Percentiles rank a stretch among this genome's conserved stretches.
These are phyloP conservation scores for Hybognathus amarus DNA, from an alignment of 2,797 vertebrate genomes.

Conservation along the genomic window DNA sequence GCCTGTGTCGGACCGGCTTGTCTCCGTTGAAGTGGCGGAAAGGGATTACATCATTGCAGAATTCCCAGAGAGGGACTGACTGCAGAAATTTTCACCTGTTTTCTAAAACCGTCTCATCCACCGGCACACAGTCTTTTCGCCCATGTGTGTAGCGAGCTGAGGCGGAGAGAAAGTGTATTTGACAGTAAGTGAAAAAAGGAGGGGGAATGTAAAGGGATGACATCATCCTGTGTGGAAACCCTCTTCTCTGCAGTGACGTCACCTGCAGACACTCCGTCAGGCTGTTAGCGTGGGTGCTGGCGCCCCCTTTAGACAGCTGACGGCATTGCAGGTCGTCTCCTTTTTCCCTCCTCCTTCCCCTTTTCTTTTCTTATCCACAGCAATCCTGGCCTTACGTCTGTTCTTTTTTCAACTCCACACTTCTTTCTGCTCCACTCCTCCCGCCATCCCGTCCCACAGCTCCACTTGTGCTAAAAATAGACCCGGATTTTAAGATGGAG, in stretches of 20 bases:
- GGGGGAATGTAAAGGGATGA: slow-evolving; percentile 52
- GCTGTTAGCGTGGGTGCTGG: slow-evolving; percentile 29
- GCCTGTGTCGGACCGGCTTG: slow-evolving; percentile 36
- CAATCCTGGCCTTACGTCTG: not conserved
- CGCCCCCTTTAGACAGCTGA: slow-evolving; percentile 47
- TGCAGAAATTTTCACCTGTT: slow-evolving; percentile 17
- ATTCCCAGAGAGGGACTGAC: slow-evolving; percentile 16
- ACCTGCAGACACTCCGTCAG: slow-evolving; percentile 49
- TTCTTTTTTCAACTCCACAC: not conserved
- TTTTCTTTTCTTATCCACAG: not conserved
- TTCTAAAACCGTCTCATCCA: slow-evolving; percentile 22
- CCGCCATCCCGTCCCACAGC: not conserved
- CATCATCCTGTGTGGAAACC: slow-evolving; percentile 67
- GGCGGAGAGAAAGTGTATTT: slow-evolving; percentile 41
- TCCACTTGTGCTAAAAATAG: slow-evolving; percentile 60
- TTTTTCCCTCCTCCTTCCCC: not conserved
- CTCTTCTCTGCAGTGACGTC: slow-evolving; percentile 65
- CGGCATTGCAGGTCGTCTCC: slow-evolving; percentile 44
- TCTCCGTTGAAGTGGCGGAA: not conserved
- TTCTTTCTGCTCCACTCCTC: not conserved
- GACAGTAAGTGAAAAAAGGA: slow-evolving; percentile 29
- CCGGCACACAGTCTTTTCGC: not conserved
- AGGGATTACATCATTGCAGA: slow-evolving; percentile 59
- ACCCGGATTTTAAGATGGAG: slow-evolving; percentile 48
- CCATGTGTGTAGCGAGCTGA: slow-evolving; percentile 50